Percentiles rank a stretch among this genome's conserved stretches.
These are phyloP conservation scores for Eretmocerus hayati DNA, from an alignment of 2,888 invertebrate species.

Conservation along the genomic window DNA sequence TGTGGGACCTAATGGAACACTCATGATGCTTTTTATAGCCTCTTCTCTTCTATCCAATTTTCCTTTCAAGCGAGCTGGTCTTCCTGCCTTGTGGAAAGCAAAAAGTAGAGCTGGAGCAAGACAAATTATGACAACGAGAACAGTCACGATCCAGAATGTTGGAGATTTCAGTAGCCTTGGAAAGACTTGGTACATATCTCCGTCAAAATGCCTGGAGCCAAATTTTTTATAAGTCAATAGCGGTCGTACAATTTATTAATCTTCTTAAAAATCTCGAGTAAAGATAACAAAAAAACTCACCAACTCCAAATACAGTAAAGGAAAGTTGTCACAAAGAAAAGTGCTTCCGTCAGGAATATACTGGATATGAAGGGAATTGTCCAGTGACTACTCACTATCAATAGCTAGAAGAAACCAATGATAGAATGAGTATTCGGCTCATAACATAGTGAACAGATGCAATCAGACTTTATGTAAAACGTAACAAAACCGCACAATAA, in stretches of 20 bases:
- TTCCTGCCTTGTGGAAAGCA: conserved; percentile 27
- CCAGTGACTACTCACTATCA: conserved; percentile 54
- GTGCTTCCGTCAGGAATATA: conserved; percentile 52
- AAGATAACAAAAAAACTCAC: conserved; percentile 57
- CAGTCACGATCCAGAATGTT: conserved; percentile 56
- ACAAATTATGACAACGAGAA: conserved; percentile 49
- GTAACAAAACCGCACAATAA: too few species aligned
- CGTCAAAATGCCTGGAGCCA: conserved; percentile 46
- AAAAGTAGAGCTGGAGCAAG: conserved; percentile 54
- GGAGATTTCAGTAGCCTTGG: conserved; percentile 53
- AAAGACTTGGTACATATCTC: conserved; percentile 56
- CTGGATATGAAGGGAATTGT: conserved; percentile 53
- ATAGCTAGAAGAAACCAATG: conserved; percentile 33
- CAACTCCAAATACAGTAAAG: conserved; percentile 53
- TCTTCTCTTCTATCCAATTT: neutral
- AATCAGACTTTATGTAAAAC: too few species aligned
- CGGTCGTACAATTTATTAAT: too few species aligned
- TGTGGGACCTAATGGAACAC: neutral
- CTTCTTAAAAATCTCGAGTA: too few species aligned
- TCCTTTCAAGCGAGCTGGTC: conserved; percentile 23
- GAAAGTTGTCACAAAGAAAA: conserved; percentile 52
- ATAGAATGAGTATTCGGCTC: too few species aligned
- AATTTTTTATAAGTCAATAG: too few species aligned
- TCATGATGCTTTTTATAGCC: neutral
- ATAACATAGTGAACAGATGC: too few species aligned